Base-by-base conservation (phyloP, 1,140 invertebrate genomes). In the Diorhabda carinulata region DNA sequence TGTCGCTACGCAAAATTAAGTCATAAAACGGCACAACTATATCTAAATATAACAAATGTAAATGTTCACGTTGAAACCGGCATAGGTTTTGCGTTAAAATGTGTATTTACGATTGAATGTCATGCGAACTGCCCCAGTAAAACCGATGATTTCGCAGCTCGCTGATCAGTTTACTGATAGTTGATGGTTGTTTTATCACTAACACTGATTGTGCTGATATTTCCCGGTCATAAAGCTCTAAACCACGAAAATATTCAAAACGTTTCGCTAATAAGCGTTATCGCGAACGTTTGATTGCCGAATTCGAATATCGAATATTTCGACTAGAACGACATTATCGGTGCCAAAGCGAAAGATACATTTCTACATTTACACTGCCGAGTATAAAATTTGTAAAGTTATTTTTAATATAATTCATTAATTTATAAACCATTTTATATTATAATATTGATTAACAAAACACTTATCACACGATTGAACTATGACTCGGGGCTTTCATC, bases 151-250 rank as follows among this genome's bases (percentile, higher is more conserved):
- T 77, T 75, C 76, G 74, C 74, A 74, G 72, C 74, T 74, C 76
- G 71, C 66, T 70, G 70, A 72, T 72, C 73, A 72, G 68, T 72
- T 63, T 68, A 61, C 73, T 72, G 75, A 73, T 71, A 76, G 76
- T 69, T 76, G 76, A 77, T 77, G 74, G 71, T 76, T 74, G 74
- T 76, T 76, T 77, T 77, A 77, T 77, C 76, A 76, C 74, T 73
- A 71, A 68, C 70, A 75, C 72, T 73, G 74, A 77, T 77, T 76
- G 73, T 69, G 73, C 72, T 57, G 73, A 77, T 76, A 75, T 77
- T 77, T 73, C 64, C 73, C 76, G 73, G 60, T 67, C 71, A 73
- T 77, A 77, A 77, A 77, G 71, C 74, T 72, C 70, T 67, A 70
- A 73, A 70, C 71, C 73, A 66, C 73, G 71, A 76, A 77, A 77